Evolutionary conservation across 2,113 vertebrate species (phyloP).

Genomic region (Elanus axillaris): DNA sequence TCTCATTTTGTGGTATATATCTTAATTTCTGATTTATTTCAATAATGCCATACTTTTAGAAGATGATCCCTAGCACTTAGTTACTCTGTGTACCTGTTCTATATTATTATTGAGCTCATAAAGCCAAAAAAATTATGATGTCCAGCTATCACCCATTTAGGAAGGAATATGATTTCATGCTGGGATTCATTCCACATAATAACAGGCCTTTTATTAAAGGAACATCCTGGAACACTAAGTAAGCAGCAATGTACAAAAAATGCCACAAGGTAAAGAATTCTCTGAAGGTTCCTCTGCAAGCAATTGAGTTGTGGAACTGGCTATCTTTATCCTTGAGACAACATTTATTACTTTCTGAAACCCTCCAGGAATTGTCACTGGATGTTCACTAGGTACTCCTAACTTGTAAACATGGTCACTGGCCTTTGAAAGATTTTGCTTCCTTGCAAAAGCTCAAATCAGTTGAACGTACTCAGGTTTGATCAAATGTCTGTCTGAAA

Average conservation of each 20-base stretch:
- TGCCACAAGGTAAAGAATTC: slow-evolving; percentile 64
- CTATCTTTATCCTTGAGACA: slow-evolving; percentile 67
- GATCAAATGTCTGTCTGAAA: background rate
- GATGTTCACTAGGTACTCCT: slow-evolving; percentile 36
- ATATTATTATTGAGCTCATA: background rate
- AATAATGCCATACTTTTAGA: background rate
- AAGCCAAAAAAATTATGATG: background rate
- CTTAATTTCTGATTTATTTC: background rate
- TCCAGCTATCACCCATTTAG: background rate
- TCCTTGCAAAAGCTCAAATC: background rate
- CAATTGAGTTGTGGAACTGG: slow-evolving; percentile 66
- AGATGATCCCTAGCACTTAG: background rate
- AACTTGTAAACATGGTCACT: slow-evolving; percentile 48
- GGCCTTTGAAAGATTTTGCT: background rate
- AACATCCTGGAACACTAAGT: slow-evolving; percentile 37
- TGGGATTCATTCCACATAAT: slow-evolving; percentile 37
- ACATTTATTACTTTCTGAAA: slow-evolving; percentile 66
- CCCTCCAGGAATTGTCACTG: slow-evolving; percentile 61
- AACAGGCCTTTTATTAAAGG: slow-evolving; percentile 58
- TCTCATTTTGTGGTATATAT: background rate
- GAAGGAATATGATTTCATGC: background rate
- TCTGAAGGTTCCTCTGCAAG: slow-evolving; percentile 64
- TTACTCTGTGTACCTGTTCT: background rate
- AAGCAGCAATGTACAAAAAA: slow-evolving; percentile 53
- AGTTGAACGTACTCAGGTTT: background rate